phyloP scores from a whole-genome alignment of 2,113 vertebrate genomes.

The Pelodiscus sinensis region DNA sequence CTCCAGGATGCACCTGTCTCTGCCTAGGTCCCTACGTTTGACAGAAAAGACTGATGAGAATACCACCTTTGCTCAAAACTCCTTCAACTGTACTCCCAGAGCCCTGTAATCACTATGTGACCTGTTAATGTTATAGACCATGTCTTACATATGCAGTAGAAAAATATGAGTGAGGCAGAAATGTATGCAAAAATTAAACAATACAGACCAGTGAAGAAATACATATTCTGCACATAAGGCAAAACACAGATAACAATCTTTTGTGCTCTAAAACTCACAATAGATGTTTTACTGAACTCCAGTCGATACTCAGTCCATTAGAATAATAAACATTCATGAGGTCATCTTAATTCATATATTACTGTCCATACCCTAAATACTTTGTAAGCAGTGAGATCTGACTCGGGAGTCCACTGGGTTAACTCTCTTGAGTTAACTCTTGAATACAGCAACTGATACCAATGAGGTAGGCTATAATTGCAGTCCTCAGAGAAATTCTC shows the following conservation, averaged over 20 bases:
- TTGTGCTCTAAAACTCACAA: background rate
- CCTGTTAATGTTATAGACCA: background rate
- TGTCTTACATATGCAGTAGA: background rate
- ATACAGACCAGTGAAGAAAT: background rate
- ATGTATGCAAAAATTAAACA: background rate
- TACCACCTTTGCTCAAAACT: no score
- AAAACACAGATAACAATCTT: background rate
- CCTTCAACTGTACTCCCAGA: no score
- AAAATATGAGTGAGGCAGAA: background rate
- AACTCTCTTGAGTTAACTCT: background rate
- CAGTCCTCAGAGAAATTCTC: background rate
- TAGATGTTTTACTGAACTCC: background rate
- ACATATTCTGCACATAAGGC: background rate
- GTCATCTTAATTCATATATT: background rate
- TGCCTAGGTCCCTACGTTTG: no score
- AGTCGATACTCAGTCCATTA: background rate
- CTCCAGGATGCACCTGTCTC: no score
- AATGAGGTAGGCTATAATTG: background rate
- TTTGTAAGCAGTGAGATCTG: background rate
- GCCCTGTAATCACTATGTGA: no score
- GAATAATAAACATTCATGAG: background rate
- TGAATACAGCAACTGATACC: background rate
- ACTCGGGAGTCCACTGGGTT: background rate
- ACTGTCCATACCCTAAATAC: background rate
- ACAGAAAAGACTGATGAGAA: no score